These are phyloP conservation scores for Sternotherus odoratus DNA, from an alignment of 2,797 vertebrate species.

Conservation along the genomic window DNA sequence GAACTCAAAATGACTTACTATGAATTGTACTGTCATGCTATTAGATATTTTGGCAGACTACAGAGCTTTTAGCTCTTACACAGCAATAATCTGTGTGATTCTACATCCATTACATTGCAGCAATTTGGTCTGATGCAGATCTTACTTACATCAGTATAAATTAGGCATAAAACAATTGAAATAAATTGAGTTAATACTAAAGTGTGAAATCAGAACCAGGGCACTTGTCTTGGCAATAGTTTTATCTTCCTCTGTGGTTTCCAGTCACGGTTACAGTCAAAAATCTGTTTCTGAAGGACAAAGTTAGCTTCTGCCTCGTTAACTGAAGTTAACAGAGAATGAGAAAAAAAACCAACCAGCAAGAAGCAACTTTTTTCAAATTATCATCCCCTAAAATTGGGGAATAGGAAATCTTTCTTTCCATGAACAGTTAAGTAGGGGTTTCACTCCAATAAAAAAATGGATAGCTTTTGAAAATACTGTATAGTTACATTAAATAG, in stretches of 20 bases:
- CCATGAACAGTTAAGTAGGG: neutral
- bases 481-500: neutral
- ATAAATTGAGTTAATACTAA: neutral
- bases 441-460: neutral
- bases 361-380: neutral
- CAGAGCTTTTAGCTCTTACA: neutral
- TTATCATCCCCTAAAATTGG: neutral
- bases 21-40: neutral
- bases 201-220: neutral
- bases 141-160: neutral
- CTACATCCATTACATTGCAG: neutral
- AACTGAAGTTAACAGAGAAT: neutral
- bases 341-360: neutral
- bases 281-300: neutral
- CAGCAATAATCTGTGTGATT: neutral
- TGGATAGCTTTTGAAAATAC: neutral
- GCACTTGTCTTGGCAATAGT: neutral
- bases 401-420: neutral
- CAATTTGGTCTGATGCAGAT: neutral
- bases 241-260: neutral
- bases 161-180: neutral
- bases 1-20: neutral
- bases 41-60: neutral
- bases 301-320: neutral
- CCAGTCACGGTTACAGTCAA: neutral